Evolutionary conservation across 2,113 vertebrate genomes (phyloP), one percentile per base, ranked within the genome.

Genomic region (Catharus bicknelli): DNA sequence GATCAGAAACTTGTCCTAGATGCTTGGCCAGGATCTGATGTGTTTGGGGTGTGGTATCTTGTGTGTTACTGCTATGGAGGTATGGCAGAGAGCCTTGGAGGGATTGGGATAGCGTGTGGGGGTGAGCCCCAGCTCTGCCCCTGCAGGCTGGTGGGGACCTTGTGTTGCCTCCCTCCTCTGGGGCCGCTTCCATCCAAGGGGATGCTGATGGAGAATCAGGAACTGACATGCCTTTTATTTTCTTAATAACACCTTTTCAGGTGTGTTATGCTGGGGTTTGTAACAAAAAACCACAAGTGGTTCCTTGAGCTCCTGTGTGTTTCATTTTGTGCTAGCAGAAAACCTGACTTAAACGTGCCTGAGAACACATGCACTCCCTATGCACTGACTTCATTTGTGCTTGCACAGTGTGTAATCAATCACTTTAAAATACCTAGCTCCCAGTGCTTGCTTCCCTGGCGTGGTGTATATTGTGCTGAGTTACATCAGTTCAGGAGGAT

Each of bases 71-170:
- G 4, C 2, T 54, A 2, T 47, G 38, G 83, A 68, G n/a, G 21
- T 17, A 7, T 8, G 36, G 17, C 1, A 3, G 47, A 66, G 54
- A 83, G 51, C 22, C 22, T 9, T 36, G 16, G 8, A 48, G 54
- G 69, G 59, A 40, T 2, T 3, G 8, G 38, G 48, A 55, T 40
- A 62, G 22, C 0, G 0, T 2, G 10, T 0, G 1, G 1, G 18
- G 9, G 22, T 0, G 4, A 55, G 16, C 3, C 1, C 27, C 5
- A 2, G 70, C 36, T 58, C 66, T 9, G 27, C 9, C 32, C 8
- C 4, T 16, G 16, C 8, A 10, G 30, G 40, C 27, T 69, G 66
- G 10, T 8, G 59, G 43, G 25, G 53, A 26, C n/a, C 57, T 54
- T 1, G 2, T 18, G 3, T 9, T 26, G 26, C 7, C n/a, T 47